phyloP scores from a whole-genome alignment of 2,113 vertebrate genomes.

The Catharus bicknelli region DNA sequence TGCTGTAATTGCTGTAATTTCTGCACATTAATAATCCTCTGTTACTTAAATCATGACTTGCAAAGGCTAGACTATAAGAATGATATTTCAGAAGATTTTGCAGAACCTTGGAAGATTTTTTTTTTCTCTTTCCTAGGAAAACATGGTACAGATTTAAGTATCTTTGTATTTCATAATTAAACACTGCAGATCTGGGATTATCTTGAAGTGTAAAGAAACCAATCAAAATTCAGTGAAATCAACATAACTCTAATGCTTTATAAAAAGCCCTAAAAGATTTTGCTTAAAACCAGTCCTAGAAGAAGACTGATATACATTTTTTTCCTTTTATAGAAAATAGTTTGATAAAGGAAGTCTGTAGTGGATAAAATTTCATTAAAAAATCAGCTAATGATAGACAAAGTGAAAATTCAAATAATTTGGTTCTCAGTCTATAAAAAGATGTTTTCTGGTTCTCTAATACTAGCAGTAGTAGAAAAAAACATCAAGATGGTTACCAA shows the following conservation, averaged over 20 bases:
- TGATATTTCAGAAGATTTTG: background rate
- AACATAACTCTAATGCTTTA: background rate
- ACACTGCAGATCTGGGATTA: background rate
- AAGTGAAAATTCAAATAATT: background rate
- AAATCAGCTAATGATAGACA: background rate
- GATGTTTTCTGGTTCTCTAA: background rate
- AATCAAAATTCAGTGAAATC: background rate
- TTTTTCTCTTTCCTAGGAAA: background rate
- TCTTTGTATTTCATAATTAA: background rate
- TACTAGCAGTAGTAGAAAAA: background rate
- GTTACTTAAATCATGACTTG: background rate
- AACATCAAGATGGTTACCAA: background rate
- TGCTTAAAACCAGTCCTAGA: background rate
- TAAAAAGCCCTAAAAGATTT: background rate
- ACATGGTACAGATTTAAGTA: background rate
- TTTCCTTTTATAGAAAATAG: background rate
- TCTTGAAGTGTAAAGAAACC: background rate
- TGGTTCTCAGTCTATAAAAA: background rate
- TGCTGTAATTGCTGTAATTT: background rate
- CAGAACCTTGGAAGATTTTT: background rate
- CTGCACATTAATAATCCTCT: background rate
- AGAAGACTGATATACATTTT: background rate
- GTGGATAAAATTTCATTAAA: background rate
- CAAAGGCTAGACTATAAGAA: background rate
- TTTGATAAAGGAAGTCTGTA: background rate